These are phyloP conservation scores for Aselliscus stoliczkanus DNA, from an alignment of 2,797 vertebrate genomes.

Conservation along the genomic window DNA sequence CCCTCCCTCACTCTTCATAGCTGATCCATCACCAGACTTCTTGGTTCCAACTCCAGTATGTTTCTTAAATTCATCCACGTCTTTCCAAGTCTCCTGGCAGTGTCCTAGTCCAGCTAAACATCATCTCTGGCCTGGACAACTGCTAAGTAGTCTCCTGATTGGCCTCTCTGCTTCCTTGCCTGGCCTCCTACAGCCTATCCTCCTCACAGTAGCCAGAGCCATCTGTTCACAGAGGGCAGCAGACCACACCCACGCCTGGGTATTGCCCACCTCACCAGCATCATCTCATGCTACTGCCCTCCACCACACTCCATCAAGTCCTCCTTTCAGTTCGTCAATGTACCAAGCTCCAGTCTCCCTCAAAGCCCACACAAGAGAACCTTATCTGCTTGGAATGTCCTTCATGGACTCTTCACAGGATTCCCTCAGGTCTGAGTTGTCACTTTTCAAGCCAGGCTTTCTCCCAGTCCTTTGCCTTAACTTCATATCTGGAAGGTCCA, in stretches of 20 bases:
- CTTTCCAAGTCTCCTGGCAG: neutral
- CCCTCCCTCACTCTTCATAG: neutral
- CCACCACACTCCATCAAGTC: neutral
- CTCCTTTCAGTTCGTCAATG: neutral
- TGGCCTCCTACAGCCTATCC: neutral
- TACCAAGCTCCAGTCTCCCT: neutral
- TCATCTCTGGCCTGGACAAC: no score
- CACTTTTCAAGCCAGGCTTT: neutral
- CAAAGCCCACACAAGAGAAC: neutral
- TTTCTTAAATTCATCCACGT: neutral
- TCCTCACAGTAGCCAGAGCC: neutral
- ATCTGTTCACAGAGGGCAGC: fast-evolving
- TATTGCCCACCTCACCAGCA: neutral
- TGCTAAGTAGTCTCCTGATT: neutral
- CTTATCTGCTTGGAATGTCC: neutral
- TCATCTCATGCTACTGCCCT: fast-evolving
- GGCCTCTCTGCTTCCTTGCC: neutral
- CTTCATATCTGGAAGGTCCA: neutral
- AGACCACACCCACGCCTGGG: fast-evolving
- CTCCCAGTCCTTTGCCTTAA: neutral
- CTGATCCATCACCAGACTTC: neutral
- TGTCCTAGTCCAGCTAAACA: neutral
- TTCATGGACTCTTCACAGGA: neutral
- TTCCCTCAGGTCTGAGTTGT: neutral
- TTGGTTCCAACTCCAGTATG: neutral